These are phyloP conservation scores for Lasioglossum malachurum DNA, from an alignment of 2,888 invertebrate species.

Conservation along the genomic window DNA sequence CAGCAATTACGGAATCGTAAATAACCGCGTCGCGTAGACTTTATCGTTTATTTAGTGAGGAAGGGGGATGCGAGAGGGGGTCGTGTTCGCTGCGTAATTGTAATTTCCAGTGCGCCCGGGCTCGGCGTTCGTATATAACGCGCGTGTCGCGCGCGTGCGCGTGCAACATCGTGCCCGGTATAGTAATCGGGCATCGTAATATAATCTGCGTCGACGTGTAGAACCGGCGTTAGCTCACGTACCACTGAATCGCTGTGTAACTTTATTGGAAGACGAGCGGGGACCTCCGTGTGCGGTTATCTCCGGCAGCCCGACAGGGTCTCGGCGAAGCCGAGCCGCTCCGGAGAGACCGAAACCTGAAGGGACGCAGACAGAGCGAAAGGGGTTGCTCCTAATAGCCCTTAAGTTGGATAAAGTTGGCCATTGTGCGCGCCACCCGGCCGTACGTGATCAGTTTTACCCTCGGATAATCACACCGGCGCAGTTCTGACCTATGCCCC, in stretches of 20 bases:
- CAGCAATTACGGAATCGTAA: constrained; percentile 52
- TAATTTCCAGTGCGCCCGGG: constrained; percentile 62
- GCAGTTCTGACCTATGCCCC: constrained; percentile 56
- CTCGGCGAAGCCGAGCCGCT: constrained; percentile 18
- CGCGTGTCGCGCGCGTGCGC: constrained; percentile 20
- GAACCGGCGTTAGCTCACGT: constrained; percentile 67
- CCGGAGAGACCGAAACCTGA: constrained; percentile 58
- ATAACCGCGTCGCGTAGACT: constrained; percentile 59
- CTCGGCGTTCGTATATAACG: constrained; percentile 45
- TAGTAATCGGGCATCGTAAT: constrained; percentile 69
- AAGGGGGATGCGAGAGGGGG: not conserved
- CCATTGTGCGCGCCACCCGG: constrained; percentile 72
- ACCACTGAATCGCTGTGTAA: constrained; percentile 67
- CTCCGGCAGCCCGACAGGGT: constrained; percentile 63
- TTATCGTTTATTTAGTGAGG: constrained; percentile 38
- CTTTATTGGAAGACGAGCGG: constrained; percentile 72
- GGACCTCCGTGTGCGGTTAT: constrained; percentile 63
- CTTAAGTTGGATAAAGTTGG: constrained; percentile 74
- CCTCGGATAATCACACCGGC: constrained; percentile 70
- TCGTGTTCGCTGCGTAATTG: constrained; percentile 50
- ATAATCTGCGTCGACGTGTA: constrained; percentile 67
- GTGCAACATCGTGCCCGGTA: constrained; percentile 62
- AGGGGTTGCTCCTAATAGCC: constrained; percentile 73
- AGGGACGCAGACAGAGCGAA: constrained; percentile 69
- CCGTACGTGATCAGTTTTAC: constrained; percentile 75